These are phyloP conservation scores for Musca domestica DNA, from an alignment of 1,140 invertebrate species.

Conservation along the genomic window DNA sequence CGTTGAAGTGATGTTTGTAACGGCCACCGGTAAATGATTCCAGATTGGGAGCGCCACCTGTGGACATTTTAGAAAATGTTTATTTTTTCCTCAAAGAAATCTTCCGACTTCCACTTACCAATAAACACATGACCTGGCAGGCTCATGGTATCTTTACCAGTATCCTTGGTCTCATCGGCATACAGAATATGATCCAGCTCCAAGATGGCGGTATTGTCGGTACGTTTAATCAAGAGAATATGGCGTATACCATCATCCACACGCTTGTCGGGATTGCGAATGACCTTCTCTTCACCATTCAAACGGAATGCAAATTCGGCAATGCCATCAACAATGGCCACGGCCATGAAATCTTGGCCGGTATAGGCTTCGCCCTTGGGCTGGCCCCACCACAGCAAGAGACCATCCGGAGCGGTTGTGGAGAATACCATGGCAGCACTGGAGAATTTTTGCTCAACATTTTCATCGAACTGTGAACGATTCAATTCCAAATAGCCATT, in stretches of 20 bases:
- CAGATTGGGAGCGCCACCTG: constrained; percentile 80
- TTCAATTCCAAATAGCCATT: constrained; percentile 84
- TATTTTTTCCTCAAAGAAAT: neutral
- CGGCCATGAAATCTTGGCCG: constrained; percentile 70
- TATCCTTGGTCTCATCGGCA: constrained; percentile 65
- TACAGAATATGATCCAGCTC: constrained; percentile 66
- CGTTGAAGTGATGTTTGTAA: constrained; percentile 72
- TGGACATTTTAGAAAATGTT: constrained; percentile 26
- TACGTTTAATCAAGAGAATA: constrained; percentile 66
- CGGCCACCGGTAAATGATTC: constrained; percentile 69
- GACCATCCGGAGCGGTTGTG: constrained; percentile 73
- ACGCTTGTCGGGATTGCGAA: constrained; percentile 54
- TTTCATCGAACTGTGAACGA: constrained; percentile 65
- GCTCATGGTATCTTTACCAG: constrained; percentile 69
- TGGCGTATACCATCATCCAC: constrained; percentile 76
- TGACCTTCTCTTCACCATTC: constrained; percentile 73
- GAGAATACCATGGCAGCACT: constrained; percentile 76
- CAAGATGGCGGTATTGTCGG: constrained; percentile 68
- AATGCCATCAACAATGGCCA: constrained; percentile 72
- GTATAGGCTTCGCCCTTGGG: constrained; percentile 59
- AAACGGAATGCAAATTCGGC: constrained; percentile 83
- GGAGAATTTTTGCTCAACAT: constrained; percentile 58
- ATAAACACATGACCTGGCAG: constrained; percentile 81
- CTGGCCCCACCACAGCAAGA: constrained; percentile 90
- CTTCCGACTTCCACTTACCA: constrained; percentile 63